phyloP scores from a whole-genome alignment of 1,140 invertebrate species.

The Drosophila cardini region DNA sequence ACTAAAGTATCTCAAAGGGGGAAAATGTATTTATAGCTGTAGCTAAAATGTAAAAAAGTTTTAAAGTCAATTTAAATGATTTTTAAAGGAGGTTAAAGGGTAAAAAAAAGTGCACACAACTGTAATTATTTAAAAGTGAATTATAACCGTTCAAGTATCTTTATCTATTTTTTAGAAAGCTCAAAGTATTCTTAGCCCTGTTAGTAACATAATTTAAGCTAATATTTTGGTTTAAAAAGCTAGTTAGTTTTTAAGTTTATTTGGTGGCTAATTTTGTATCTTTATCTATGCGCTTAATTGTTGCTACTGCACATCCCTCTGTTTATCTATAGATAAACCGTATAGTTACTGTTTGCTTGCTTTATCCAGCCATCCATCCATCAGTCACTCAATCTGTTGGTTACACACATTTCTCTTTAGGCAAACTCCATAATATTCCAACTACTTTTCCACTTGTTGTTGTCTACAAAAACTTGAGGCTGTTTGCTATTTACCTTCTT shows the following conservation, averaged over 20 bases:
- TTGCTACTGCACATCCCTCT: slow-evolving; percentile 60
- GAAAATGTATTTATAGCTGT: not conserved
- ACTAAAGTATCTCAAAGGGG: not conserved
- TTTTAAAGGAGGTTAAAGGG: too few species aligned
- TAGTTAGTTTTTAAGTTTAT: not conserved
- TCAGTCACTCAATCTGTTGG: slow-evolving; percentile 68
- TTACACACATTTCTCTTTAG: slow-evolving; percentile 64
- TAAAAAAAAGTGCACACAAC: too few species aligned
- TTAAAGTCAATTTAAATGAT: too few species aligned
- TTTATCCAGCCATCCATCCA: slow-evolving; percentile 50
- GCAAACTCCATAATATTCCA: slow-evolving; percentile 43
- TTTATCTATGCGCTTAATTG: slow-evolving; percentile 1
- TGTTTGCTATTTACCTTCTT: slow-evolving; percentile 72
- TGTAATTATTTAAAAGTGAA: too few species aligned
- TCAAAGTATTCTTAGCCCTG: too few species aligned
- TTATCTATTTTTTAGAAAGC: too few species aligned
- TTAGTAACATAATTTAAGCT: too few species aligned
- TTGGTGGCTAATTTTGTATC: slow-evolving; percentile 18
- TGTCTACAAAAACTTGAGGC: slow-evolving; percentile 58
- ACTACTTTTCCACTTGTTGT: slow-evolving; percentile 75
- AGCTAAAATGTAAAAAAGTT: not conserved
- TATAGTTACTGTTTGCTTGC: slow-evolving; percentile 35
- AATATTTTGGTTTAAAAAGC: not conserved
- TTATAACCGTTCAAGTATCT: too few species aligned
- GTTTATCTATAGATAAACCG: slow-evolving; percentile 69